Conservation (phyloP, 2,113 vertebrate species). For the Nettapus auritus region DNA sequence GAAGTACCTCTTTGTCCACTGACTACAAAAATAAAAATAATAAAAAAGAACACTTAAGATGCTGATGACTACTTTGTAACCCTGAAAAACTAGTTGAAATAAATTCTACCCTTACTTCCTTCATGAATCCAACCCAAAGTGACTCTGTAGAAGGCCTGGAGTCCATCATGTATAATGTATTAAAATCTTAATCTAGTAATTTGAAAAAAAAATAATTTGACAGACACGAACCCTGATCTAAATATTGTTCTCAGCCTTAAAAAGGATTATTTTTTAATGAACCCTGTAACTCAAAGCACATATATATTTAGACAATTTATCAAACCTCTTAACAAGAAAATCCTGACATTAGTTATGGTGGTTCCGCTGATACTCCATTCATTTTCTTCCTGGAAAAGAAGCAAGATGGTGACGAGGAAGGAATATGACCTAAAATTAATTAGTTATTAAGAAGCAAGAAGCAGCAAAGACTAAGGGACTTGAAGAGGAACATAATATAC, state of each 20-base stretch:
- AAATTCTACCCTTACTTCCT: neutral
- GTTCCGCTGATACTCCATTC: neutral
- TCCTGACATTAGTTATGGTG: neutral
- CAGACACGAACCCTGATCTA: constrained; percentile 60
- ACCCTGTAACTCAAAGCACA: constrained; percentile 40
- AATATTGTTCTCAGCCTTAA: constrained; percentile 52
- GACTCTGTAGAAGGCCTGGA: constrained; percentile 36
- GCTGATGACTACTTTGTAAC: neutral
- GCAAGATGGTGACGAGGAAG: neutral
- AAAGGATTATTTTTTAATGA: constrained; percentile 65
- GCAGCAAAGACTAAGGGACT: neutral
- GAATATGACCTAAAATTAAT: neutral
- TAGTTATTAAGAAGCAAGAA: neutral
- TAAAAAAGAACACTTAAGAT: neutral
- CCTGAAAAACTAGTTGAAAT: neutral
- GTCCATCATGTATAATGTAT: constrained; percentile 41
- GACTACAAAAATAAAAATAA: neutral
- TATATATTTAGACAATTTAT: constrained; percentile 65
- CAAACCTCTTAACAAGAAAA: constrained; percentile 50
- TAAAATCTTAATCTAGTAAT: constrained; percentile 55
- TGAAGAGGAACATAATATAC: neutral
- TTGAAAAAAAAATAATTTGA: constrained; percentile 40
- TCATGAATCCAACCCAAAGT: neutral
- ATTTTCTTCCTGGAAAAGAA: neutral
- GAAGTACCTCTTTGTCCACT: neutral